Percentiles rank a stretch among this genome's conserved stretches.
Conservation (phyloP, 1,140 invertebrate genomes). For the Dreissena rostriformis region DNA sequence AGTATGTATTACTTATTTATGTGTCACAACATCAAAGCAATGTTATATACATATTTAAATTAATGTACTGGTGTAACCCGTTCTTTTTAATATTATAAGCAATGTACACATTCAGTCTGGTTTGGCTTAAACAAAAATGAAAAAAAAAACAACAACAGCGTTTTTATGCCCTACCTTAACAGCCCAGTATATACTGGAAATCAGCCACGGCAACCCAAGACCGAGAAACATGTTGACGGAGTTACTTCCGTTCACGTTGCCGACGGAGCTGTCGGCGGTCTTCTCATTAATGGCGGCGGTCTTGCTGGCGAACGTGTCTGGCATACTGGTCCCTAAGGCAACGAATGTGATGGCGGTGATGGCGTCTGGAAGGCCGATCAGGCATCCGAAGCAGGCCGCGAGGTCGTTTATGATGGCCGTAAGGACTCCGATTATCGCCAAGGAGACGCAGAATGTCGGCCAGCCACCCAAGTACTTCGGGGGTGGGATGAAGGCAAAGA, state of each 20-base stretch:
- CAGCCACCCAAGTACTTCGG: conserved; percentile 84
- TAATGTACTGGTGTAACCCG: too few species aligned
- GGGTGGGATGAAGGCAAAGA: conserved; percentile 86
- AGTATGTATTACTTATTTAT: too few species aligned
- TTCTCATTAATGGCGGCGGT: conserved; percentile 82
- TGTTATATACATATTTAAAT: too few species aligned
- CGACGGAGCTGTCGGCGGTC: conserved; percentile 83
- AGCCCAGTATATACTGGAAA: conserved; percentile 85
- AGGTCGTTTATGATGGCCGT: conserved; percentile 86
- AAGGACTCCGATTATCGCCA: conserved; percentile 84
- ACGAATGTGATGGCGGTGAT: conserved; percentile 88
- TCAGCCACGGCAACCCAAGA: conserved; percentile 86
- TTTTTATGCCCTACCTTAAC: conserved; percentile 77
- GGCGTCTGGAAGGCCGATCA: conserved; percentile 84
- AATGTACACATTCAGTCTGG: too few species aligned
- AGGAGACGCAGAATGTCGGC: conserved; percentile 85
- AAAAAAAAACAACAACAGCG: too few species aligned
- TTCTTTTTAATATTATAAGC: too few species aligned
- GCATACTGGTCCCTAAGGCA: conserved; percentile 88
- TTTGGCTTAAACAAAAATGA: too few species aligned
- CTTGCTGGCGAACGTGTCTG: conserved; percentile 85
- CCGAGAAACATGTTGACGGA: conserved; percentile 87
- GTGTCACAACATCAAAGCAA: too few species aligned
- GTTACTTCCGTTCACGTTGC: conserved; percentile 83
- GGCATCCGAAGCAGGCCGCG: conserved; percentile 86